These are phyloP conservation scores for Ancistrus triradiatus DNA, from an alignment of 2,113 vertebrate species.

Conservation along the genomic window DNA sequence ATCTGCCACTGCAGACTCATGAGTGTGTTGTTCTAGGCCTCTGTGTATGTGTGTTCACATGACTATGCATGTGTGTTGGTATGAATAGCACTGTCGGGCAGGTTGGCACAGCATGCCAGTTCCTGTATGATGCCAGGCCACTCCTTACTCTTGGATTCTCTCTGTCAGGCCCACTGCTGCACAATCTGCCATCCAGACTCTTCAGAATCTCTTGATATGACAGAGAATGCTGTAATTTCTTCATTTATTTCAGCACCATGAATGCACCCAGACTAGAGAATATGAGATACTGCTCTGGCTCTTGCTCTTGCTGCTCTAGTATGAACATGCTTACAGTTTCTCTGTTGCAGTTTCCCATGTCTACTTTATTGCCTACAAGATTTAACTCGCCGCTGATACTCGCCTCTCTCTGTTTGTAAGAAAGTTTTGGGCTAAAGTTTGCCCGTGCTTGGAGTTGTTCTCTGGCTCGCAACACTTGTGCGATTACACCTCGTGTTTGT, in stretches of 20 bases:
- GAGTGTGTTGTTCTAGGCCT: constrained; percentile 23
- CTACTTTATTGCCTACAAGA: too few species aligned
- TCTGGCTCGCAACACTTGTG: constrained; percentile 16
- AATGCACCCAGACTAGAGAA: too few species aligned
- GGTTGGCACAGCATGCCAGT: constrained; percentile 43
- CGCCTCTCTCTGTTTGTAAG: too few species aligned
- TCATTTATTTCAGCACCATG: too few species aligned
- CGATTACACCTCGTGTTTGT: constrained; percentile 28
- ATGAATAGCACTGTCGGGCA: constrained; percentile 39
- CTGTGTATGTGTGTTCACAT: neutral
- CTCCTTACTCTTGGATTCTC: constrained; percentile 35
- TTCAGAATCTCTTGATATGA: constrained; percentile 9
- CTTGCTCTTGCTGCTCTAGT: too few species aligned
- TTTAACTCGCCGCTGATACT: too few species aligned
- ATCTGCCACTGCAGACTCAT: constrained; percentile 58
- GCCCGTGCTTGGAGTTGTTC: neutral
- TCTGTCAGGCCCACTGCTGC: constrained; percentile 40
- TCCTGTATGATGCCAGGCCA: constrained; percentile 43
- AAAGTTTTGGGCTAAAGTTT: constrained; percentile 17
- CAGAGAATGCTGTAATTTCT: too few species aligned
- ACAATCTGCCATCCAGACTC: constrained; percentile 37
- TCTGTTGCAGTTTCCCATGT: too few species aligned
- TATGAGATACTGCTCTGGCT: too few species aligned
- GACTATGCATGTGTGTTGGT: constrained; percentile 32
- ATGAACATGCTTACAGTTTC: too few species aligned